A percentile compares a stretch with the other conserved stretches of the same genome.
phyloP scores from a whole-genome alignment of 23 tunicate genomes.

The Ascidia mentula region DNA sequence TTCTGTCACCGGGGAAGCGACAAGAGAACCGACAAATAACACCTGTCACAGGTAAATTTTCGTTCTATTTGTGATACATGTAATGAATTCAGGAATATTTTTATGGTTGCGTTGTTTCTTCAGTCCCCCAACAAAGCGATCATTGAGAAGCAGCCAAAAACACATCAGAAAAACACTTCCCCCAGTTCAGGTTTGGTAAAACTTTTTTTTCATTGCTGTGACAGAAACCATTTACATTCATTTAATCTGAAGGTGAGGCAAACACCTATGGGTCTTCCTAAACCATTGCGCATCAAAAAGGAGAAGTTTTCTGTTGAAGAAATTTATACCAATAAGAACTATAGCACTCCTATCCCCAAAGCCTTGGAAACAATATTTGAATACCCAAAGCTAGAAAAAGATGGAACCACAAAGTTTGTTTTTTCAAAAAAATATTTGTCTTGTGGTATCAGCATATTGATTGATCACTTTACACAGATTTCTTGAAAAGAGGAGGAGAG shows the following conservation, averaged over 20 bases:
- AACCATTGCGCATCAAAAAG: constrained; percentile 60
- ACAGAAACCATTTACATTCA: neutral
- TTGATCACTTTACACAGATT: constrained; percentile 8
- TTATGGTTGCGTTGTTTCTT: too few relatives aligned
- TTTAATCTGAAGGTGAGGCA: constrained; percentile 44
- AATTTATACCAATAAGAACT: constrained; percentile 82
- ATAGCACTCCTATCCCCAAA: constrained; percentile 72
- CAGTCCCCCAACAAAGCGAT: neutral
- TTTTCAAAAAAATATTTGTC: neutral
- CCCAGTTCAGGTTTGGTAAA: neutral
- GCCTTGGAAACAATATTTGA: constrained; percentile 72
- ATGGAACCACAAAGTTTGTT: constrained; percentile 31
- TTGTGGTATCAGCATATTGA: too few relatives aligned
- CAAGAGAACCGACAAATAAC: too few relatives aligned
- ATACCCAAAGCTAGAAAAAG: constrained; percentile 74
- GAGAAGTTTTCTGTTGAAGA: constrained; percentile 75
- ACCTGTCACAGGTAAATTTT: too few relatives aligned
- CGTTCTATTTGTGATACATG: too few relatives aligned
- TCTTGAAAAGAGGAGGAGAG: constrained; percentile 41
- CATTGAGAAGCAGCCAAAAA: neutral
- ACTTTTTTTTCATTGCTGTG: neutral
- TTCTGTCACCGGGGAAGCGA: too few relatives aligned
- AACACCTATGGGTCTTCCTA: constrained; percentile 89
- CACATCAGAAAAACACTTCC: neutral
- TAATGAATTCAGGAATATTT: too few relatives aligned